These are phyloP conservation scores for Armadillidium nasatum DNA, from an alignment of 1,140 invertebrate species.

Conservation along the genomic window DNA sequence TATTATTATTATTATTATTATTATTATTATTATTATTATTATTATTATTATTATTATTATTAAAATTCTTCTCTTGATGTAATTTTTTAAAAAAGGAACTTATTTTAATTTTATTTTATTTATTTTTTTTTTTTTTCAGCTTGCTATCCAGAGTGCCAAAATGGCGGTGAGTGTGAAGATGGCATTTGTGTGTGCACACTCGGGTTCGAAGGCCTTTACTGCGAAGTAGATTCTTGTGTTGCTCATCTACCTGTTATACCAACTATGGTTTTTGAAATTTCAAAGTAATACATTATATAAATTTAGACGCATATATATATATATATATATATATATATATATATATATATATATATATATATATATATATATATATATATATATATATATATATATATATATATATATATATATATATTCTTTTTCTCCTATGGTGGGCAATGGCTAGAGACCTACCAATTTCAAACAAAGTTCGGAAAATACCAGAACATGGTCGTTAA, in stretches of 20 bases:
- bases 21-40: too few relatives aligned
- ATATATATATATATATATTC: constrained; percentile 10
- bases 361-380: constrained; percentile 8
- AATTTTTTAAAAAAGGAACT: too few relatives aligned
- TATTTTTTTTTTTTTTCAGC: neutral
- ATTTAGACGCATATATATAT: neutral
- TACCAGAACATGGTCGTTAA: too few relatives aligned
- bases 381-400: neutral
- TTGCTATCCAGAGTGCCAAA: neutral
- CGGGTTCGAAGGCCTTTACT: neutral
- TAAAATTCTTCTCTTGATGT: too few relatives aligned
- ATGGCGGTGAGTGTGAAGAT: neutral
- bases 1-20: too few relatives aligned
- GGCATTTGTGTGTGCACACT: neutral
- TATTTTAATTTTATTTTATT: too few relatives aligned
- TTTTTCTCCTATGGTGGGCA: too few relatives aligned
- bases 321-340: constrained; percentile 11
- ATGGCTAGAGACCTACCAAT: too few relatives aligned
- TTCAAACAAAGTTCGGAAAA: too few relatives aligned
- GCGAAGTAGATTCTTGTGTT: neutral
- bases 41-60: too few relatives aligned
- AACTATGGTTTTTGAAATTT: neutral
- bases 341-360: constrained; percentile 14
- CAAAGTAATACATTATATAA: neutral
- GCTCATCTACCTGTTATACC: neutral